Percentiles rank a stretch among this genome's conserved stretches.
Conservation (phyloP, 35 echinoderm and acorn worm genomes). For the Lytechinus variegatus region DNA sequence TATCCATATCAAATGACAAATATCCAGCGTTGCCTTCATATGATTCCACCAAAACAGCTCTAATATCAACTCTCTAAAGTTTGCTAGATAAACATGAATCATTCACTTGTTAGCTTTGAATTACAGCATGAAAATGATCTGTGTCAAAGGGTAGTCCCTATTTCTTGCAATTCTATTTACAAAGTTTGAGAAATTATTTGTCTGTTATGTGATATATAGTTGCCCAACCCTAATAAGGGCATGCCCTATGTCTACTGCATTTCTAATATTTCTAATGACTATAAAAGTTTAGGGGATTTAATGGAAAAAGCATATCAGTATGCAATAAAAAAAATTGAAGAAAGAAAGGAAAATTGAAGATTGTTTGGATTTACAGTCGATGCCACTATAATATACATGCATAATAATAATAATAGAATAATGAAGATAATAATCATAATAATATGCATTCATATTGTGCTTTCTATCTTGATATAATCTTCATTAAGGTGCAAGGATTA, state of each 20-base stretch:
- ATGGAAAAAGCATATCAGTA: too few species aligned
- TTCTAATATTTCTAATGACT: not conserved
- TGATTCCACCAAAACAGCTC: not conserved
- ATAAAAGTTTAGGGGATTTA: not conserved
- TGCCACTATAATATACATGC: too few species aligned
- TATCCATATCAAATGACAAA: not conserved
- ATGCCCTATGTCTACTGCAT: not conserved
- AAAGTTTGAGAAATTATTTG: not conserved
- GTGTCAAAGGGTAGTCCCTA: not conserved
- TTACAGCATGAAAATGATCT: not conserved
- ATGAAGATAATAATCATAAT: too few species aligned
- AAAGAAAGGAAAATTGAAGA: too few species aligned
- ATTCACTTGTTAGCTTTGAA: not conserved
- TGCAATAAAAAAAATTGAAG: too few species aligned
- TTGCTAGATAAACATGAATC: not conserved
- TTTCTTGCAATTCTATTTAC: not conserved
- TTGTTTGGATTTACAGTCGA: too few species aligned
- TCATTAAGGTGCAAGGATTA: too few species aligned
- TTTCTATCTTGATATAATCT: too few species aligned
- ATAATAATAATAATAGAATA: too few species aligned
- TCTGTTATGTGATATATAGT: too few species aligned
- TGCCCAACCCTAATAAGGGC: too few species aligned
- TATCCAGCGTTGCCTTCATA: not conserved
- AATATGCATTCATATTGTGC: too few species aligned
- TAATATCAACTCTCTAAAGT: not conserved